A percentile compares a stretch with the other conserved stretches of the same genome.
Evolutionary conservation across 2,113 vertebrate species (phyloP).

Genomic region (Mustela lutreola): DNA sequence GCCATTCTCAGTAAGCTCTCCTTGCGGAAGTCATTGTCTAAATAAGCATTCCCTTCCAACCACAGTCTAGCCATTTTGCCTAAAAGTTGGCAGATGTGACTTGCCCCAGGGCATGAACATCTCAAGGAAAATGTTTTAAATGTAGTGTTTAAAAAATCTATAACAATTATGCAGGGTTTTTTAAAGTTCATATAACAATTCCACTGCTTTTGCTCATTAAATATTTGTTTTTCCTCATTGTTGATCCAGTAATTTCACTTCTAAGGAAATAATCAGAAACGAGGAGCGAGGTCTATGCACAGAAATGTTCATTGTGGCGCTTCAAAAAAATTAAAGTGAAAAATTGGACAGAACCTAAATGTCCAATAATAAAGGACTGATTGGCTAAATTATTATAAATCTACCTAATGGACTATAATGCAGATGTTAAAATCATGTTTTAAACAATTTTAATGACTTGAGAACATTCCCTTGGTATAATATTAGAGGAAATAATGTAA

Average conservation of each 20-base stretch:
- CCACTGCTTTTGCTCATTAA: slow-evolving; percentile 61
- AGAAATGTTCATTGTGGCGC: slow-evolving; percentile 5
- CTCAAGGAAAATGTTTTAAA: slow-evolving; percentile 72
- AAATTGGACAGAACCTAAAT: slow-evolving; percentile 72
- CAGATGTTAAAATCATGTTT: slow-evolving; percentile 71
- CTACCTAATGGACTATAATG: slow-evolving; percentile 67
- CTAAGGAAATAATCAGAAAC: slow-evolving; percentile 58
- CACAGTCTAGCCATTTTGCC: slow-evolving; percentile 35
- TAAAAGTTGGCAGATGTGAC: slow-evolving; percentile 74
- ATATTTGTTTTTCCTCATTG: slow-evolving; percentile 69
- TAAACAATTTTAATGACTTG: slow-evolving; percentile 68
- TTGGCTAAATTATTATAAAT: slow-evolving; percentile 74
- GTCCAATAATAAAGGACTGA: slow-evolving; percentile 49
- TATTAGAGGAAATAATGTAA: slow-evolving; percentile 68
- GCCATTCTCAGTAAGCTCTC: background rate
- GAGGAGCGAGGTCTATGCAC: slow-evolving; percentile 46
- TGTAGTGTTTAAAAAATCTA: slow-evolving; percentile 70
- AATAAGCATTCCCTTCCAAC: slow-evolving; percentile 72
- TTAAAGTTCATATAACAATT: slow-evolving; percentile 71
- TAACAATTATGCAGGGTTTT: slow-evolving; percentile 74
- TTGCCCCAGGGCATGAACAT: slow-evolving; percentile 68
- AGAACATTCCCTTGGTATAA: slow-evolving; percentile 47
- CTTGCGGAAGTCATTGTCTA: slow-evolving; percentile 61
- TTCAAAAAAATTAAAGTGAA: slow-evolving; percentile 64
- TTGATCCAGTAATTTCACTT: slow-evolving; percentile 62